Base-by-base conservation (phyloP, 2,888 invertebrate genomes). In the Zhuqinia jingwanae region DNA sequence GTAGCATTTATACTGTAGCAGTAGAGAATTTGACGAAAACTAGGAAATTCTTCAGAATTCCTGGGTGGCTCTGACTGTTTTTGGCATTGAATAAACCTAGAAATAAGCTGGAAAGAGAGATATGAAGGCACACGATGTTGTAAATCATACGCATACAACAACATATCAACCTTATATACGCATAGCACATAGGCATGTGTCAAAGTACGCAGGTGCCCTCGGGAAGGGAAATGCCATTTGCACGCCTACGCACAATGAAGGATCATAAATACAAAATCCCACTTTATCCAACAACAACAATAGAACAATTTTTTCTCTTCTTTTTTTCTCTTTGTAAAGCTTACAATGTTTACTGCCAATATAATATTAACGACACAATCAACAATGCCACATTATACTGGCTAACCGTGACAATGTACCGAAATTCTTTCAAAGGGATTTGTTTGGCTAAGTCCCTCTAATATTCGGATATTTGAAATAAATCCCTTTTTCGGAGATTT, bases 171-270 rank as follows among this genome's bases (percentile, higher is more conserved):
- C 42, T 42, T 8, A 42, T 36, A 6, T 36, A 36, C 36, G 36
- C 36, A 8, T 36, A 36, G 5, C 36, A 8, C 36, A 36, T 36
- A 36, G 3, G 36, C 36, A 8, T 36, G 8, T 60, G 22, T 84
- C 73, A 36, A 73, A 65, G 68, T 68, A 47, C 42, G 83, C 87
- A 87, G 83, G 87, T 87, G 87, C 82, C 83, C 87, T 58, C 58
- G 68, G 50, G 65, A 87, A 83, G 68, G 50, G 65, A 87, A 83
- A 63, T 45, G 87, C 63, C 76, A 84, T 84, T 85, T 85, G 85
- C 87, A 87, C 87, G 87, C 87, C 87, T 87, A 76, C 87, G 70
- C 84, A 78, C 56, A 87, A 82, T 63, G 76, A 36, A 80, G 77
- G 82, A 27, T 68, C 83, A 68, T 68, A 80, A 80, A 80, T 68